A percentile compares a stretch with the other conserved stretches of the same genome.
These are phyloP conservation scores for Cabera pusaria DNA, from an alignment of 2,888 invertebrate genomes.

Conservation along the genomic window DNA sequence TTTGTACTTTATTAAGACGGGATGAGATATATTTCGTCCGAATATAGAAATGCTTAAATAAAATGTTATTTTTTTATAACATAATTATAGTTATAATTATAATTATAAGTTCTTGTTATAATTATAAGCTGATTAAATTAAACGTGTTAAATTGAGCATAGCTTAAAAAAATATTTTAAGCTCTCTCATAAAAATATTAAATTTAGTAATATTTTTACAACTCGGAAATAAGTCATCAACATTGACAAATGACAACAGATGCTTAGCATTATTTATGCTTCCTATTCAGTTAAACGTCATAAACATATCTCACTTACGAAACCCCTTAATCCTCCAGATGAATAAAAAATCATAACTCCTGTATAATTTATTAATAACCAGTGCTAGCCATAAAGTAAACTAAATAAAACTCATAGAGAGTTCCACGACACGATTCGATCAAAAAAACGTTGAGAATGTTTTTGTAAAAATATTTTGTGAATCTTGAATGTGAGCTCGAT, in stretches of 20 bases:
- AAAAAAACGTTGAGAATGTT: slow-evolving; percentile 45
- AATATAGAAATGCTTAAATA: no score
- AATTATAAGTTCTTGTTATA: no score
- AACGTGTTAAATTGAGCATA: no score
- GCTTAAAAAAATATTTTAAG: no score
- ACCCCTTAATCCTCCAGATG: slow-evolving; percentile 57
- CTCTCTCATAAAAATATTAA: no score
- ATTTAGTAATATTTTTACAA: slow-evolving; percentile 28
- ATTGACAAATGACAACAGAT: slow-evolving; percentile 60
- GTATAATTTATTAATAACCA: slow-evolving; percentile 64
- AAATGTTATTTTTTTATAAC: no score
- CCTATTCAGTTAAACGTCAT: slow-evolving; percentile 45
- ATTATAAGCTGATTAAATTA: no score
- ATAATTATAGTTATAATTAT: no score
- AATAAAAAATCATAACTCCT: slow-evolving; percentile 59
- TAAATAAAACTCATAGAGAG: slow-evolving; percentile 52
- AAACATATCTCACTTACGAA: slow-evolving; percentile 55
- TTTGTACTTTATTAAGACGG: no score
- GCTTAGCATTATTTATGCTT: slow-evolving; percentile 49
- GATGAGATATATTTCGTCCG: no score
- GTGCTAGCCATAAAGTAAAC: slow-evolving; percentile 58
- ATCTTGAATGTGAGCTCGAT: slow-evolving; percentile 58
- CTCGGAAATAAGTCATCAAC: slow-evolving; percentile 45
- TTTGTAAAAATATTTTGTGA: slow-evolving; percentile 69
- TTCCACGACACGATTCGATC: slow-evolving; percentile 37